phyloP scores from a whole-genome alignment of 2,888 invertebrate species.

The Drepanosiphum platanoidis region DNA sequence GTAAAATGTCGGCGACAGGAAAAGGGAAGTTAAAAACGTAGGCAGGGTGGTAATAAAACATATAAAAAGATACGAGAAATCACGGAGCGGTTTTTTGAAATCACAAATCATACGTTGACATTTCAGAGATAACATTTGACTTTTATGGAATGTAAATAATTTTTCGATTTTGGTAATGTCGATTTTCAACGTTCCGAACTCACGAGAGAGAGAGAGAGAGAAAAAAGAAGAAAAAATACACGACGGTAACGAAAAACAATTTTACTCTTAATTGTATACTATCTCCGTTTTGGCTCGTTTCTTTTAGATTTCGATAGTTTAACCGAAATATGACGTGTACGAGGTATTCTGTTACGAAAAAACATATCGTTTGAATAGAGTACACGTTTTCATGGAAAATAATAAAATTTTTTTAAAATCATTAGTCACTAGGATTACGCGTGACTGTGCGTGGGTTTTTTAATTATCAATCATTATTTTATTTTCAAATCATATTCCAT shows the following conservation, averaged over 20 bases:
- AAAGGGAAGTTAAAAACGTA: conserved; percentile 49
- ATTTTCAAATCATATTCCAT: too few species aligned
- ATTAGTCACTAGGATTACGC: too few species aligned
- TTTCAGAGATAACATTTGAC: conserved; percentile 60
- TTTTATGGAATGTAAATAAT: conserved; percentile 62
- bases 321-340: too few species aligned
- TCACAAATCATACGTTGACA: conserved; percentile 62
- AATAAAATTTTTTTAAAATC: too few species aligned
- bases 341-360: too few species aligned
- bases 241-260: neutral
- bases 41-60: conserved; percentile 58
- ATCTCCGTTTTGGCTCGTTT: neutral
- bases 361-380: too few species aligned
- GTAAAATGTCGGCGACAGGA: conserved; percentile 60
- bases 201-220: neutral
- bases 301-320: neutral
- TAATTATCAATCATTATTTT: too few species aligned
- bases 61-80: conserved; percentile 62
- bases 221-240: neutral
- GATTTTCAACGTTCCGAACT: neutral
- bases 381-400: too few species aligned
- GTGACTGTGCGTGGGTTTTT: too few species aligned
- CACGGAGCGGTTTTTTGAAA: conserved; percentile 59
- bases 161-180: conserved; percentile 57
- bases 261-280: conserved; percentile 30